Base-by-base conservation (phyloP, 1,140 invertebrate species). In the Piezodorus guildinii region DNA sequence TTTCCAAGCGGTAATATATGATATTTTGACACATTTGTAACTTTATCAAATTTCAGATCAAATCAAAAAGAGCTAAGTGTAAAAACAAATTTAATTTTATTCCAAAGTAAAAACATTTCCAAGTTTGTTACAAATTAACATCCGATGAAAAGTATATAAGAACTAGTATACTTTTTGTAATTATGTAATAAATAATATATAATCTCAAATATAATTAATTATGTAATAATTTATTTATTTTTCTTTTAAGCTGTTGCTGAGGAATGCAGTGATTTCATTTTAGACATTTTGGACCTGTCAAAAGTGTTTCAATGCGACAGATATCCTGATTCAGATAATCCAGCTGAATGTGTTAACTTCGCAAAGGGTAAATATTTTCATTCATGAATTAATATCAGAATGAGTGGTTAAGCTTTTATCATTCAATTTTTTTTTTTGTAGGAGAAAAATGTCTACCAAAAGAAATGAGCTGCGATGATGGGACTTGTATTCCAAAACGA, bases 391-490 rank as follows among this genome's bases (percentile, higher is more conserved):
- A 39, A 10, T 10, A 10, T 49, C 1, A 49, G n/a, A 49, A 17
- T 10, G 5, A 49, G 17, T n/a, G 17, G 17, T 21, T 46, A 49
- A 49, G 16, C 46, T 5, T n/a, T 49, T 14, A 17, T 8, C 46
- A 49, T n/a, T 49, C 4, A 12, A 2, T 19, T 10, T 19, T 49
- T 19, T 49, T n/a, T 49, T 45, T 59, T 30, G 27, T 72, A 27
- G 73, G 76, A 0, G 63, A 66, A 0, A 75, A 76, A 2, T 85
- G 83, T 70, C 73, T 76, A 39, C 67, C 70, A 0, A 77, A 78
- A 19, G 83, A 85, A 72, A 77, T 84, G 62, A 71, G 76, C 25
- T 90, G 87, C 72, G 71, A 75, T 0, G 85, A 87, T 69, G 79
- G 78, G 0, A 75, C 79, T 6, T 87, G 85, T 69, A 78, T 86